Evolutionary conservation across 2,797 vertebrate genomes (phyloP).

Genomic region (Pteronotus mesoamericanus): DNA sequence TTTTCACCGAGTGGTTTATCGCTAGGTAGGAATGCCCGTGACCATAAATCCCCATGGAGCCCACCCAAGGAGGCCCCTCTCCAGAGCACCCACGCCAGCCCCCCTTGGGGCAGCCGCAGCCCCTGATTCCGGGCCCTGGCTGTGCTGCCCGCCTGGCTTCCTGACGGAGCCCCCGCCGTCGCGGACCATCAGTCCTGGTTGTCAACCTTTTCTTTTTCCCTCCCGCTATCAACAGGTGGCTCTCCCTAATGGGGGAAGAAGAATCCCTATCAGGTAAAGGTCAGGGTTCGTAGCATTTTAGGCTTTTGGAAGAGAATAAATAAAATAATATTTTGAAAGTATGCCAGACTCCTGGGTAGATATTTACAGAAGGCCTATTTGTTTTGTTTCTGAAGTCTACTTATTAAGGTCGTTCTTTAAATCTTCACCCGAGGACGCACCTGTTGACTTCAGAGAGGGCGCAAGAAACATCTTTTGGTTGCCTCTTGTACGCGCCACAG

Average conservation of each 20-base stretch:
- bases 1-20: background rate
- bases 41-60: background rate
- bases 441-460: background rate
- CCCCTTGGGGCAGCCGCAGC: background rate
- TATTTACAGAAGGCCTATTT: background rate
- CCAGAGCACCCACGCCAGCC: background rate
- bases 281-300: background rate
- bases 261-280: background rate
- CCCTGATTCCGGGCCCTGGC: background rate
- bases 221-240: background rate
- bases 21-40: background rate
- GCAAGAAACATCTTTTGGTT: too few relatives aligned
- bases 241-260: background rate
- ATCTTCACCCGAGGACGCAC: background rate
- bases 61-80: background rate
- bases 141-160: background rate
- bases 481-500: too few relatives aligned
- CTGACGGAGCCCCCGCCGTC: background rate
- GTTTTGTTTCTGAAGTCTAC: background rate
- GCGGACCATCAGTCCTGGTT: background rate
- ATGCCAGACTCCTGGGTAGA: background rate
- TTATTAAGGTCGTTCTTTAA: background rate
- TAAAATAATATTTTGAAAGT: background rate
- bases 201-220: background rate
- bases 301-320: background rate